Percentiles rank a stretch among this genome's conserved stretches.
Conservation (phyloP, 2,888 invertebrate genomes). For the Bugula neritina region DNA sequence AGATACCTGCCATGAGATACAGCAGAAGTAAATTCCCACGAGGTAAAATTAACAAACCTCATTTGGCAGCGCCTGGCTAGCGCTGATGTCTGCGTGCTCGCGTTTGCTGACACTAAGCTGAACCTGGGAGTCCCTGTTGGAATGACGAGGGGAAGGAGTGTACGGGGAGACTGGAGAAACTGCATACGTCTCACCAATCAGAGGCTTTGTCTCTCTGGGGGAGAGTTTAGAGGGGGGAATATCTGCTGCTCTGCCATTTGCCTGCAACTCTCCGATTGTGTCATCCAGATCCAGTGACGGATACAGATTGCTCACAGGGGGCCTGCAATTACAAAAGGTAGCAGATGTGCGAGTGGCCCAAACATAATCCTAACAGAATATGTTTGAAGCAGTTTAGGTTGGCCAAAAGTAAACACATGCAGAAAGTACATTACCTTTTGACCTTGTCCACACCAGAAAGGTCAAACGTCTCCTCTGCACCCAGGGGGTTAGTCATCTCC, state of each 20-base stretch:
- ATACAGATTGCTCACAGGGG: background rate
- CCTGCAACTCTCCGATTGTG: slow-evolving; percentile 9
- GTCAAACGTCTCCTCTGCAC: background rate
- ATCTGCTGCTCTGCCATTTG: background rate
- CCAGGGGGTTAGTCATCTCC: background rate
- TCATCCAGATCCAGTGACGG: background rate
- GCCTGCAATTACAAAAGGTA: background rate
- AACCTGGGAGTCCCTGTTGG: background rate
- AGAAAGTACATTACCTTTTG: too few relatives aligned
- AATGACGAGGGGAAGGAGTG: background rate
- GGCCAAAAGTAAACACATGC: too few relatives aligned
- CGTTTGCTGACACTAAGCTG: background rate
- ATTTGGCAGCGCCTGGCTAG: background rate
- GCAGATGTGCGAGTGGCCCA: too few relatives aligned
- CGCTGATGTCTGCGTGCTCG: background rate
- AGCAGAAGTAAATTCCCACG: too few relatives aligned
- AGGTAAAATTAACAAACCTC: too few relatives aligned
- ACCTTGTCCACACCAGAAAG: background rate
- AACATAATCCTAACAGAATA: too few relatives aligned
- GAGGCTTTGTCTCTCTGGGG: background rate
- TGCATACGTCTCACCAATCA: background rate
- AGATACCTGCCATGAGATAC: too few relatives aligned
- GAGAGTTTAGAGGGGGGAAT: background rate
- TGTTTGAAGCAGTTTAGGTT: too few relatives aligned
- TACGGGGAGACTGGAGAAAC: background rate